Base-by-base conservation (phyloP, 2,888 invertebrate species). In the Dynastes grantii region DNA sequence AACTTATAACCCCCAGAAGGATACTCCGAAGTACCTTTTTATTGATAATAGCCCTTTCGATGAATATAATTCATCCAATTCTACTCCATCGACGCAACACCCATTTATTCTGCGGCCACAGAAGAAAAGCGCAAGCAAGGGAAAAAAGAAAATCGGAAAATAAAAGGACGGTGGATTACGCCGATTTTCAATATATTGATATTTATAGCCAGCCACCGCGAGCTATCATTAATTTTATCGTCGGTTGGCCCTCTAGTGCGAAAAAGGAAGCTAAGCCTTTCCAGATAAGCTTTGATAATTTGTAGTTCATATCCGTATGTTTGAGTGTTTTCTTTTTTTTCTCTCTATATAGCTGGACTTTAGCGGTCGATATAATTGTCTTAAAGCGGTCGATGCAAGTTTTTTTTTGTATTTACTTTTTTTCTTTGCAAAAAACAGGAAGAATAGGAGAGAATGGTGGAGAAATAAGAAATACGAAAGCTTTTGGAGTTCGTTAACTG, bases 161-260 rank as follows among this genome's bases (percentile, higher is more conserved):
- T 68, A 51, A 40, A 65, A 16, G 32, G 65, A 8, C 51, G 13
- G 13, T 29, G 68, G 51, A 68, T 51, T 51, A 51, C 27, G 49
- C 51, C 29, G 68, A 68, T 68, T 68, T 68, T 51, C 68, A 51
- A 29, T 32, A 68, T 68, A 68, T 68, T 51, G 29, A 51, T 68
- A 68, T 68, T 68, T 68, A 68, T 68, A 27, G 68, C 49, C 49
- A 4, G 11, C 27, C 29, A 27, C 27, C 22, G 49, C 68, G 32
- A 68, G 68, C 51, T 32, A 51, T 53, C 68, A 68, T 68, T 68
- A 68, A 51, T 68, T 68, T 68, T 68, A 51, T 68, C 51, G 29
- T 27, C 27, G 29, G 51, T 58, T 16, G 8, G 11, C 45, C 40
- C 65, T 65, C 40, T 8, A 11, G 37, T 6, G 65, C 8, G 16